A percentile compares a stretch with the other conserved stretches of the same genome.
These are phyloP conservation scores for Rhyacophila brunnea DNA, from an alignment of 1,140 invertebrate genomes.

Conservation along the genomic window DNA sequence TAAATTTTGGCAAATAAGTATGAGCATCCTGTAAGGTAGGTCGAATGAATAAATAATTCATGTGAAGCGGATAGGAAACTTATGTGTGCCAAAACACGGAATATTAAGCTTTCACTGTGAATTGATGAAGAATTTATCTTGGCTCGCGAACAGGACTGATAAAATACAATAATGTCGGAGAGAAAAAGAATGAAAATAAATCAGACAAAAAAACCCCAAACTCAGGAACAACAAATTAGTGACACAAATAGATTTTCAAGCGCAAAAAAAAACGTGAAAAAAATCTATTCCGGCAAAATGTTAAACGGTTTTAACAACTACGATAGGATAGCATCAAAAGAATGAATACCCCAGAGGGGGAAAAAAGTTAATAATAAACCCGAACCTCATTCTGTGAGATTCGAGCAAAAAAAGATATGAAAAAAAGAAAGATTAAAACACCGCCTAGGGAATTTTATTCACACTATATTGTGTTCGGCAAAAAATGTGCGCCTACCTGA, in stretches of 20 bases:
- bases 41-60: not conserved
- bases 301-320: slow-evolving; percentile 21
- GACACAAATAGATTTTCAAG: slow-evolving; percentile 22
- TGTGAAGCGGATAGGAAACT: not conserved
- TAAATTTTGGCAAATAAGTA: too few relatives aligned
- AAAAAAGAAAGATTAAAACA: slow-evolving; percentile 28
- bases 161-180: too few relatives aligned
- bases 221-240: slow-evolving; percentile 19
- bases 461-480: slow-evolving; percentile 11
- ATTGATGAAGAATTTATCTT: slow-evolving; percentile 4
- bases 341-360: slow-evolving; percentile 20
- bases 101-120: not conserved
- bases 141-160: not conserved
- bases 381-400: slow-evolving; percentile 19
- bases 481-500: slow-evolving; percentile 19
- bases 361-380: slow-evolving; percentile 32
- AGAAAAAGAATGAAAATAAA: too few relatives aligned
- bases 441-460: slow-evolving; percentile 21
- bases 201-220: slow-evolving; percentile 6
- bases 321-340: slow-evolving; percentile 18
- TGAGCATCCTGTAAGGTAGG: too few relatives aligned
- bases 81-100: slow-evolving; percentile 26
- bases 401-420: slow-evolving; percentile 12
- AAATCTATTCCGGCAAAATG: slow-evolving; percentile 18
- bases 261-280: slow-evolving; percentile 19